Conservation (phyloP, 2,113 vertebrate genomes). For the Stercorarius parasiticus region DNA sequence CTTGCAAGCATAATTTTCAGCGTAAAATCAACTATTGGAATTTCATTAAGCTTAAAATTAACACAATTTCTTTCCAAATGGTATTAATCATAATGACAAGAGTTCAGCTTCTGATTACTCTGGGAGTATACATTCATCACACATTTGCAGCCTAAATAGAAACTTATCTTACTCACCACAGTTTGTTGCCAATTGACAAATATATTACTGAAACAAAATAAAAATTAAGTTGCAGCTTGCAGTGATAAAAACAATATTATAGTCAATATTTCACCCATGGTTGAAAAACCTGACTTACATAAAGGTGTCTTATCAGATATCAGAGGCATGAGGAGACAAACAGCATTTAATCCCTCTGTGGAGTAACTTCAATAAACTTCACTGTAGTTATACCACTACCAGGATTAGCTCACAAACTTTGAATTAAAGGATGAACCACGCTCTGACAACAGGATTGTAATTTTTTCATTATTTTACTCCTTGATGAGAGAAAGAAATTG, state of each 20-base stretch:
- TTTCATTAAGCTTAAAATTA: slow-evolving; percentile 32
- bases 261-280: slow-evolving; percentile 12
- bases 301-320: slow-evolving; percentile 1
- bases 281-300: slow-evolving; percentile 37
- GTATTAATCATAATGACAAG: slow-evolving; percentile 8
- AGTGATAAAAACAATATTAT: neutral
- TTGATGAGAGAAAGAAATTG: slow-evolving; percentile 69
- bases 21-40: neutral
- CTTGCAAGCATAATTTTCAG: neutral
- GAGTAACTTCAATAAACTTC: neutral
- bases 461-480: slow-evolving; percentile 64
- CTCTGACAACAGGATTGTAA: slow-evolving; percentile 54
- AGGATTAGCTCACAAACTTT: slow-evolving; percentile 51
- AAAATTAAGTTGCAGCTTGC: neutral
- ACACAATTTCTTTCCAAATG: slow-evolving; percentile 29
- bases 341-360: neutral
- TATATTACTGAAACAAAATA: slow-evolving; percentile 35
- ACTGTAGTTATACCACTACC: neutral
- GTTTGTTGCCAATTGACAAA: slow-evolving; percentile 17
- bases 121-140: neutral
- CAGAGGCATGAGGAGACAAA: slow-evolving; percentile 25
- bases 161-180: neutral
- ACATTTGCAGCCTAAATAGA: neutral
- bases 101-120: neutral
- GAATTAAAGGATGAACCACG: slow-evolving; percentile 61